Evolutionary conservation across 2,113 vertebrate species (phyloP).

Genomic region (Apistogramma diplotaenia): DNA sequence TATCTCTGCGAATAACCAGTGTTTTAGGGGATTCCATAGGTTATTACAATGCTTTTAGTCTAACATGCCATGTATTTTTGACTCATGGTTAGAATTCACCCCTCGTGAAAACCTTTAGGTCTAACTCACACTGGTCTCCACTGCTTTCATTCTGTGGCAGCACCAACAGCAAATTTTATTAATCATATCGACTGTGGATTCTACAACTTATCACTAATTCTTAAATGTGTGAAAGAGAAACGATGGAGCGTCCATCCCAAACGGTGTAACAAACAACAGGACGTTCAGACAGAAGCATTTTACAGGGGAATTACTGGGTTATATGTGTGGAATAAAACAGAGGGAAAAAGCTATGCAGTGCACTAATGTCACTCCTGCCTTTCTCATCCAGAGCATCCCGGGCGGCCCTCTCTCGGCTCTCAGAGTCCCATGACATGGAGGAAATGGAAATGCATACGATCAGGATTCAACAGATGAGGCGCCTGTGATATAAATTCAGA

Average conservation of each 20-base stretch:
- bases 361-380: conserved; percentile 23
- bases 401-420: conserved; percentile 14
- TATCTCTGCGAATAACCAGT: neutral
- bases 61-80: neutral
- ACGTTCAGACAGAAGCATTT: neutral
- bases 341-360: conserved; percentile 5
- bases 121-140: neutral
- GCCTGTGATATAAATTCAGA: conserved; percentile 72
- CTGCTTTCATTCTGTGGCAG: neutral
- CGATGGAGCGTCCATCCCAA: neutral
- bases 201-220: neutral
- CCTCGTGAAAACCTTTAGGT: neutral
- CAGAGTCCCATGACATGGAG: conserved; percentile 41
- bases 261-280: neutral
- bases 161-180: neutral
- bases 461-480: conserved; percentile 69
- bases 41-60: neutral
- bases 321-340: neutral
- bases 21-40: neutral
- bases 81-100: neutral
- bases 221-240: neutral
- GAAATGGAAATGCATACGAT: conserved; percentile 68
- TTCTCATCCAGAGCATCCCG: conserved; percentile 26
- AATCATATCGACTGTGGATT: neutral
- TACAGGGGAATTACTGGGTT: neutral